These are phyloP conservation scores for Sarcophaga subvicina DNA, from an alignment of 2,888 invertebrate genomes.

Conservation along the genomic window DNA sequence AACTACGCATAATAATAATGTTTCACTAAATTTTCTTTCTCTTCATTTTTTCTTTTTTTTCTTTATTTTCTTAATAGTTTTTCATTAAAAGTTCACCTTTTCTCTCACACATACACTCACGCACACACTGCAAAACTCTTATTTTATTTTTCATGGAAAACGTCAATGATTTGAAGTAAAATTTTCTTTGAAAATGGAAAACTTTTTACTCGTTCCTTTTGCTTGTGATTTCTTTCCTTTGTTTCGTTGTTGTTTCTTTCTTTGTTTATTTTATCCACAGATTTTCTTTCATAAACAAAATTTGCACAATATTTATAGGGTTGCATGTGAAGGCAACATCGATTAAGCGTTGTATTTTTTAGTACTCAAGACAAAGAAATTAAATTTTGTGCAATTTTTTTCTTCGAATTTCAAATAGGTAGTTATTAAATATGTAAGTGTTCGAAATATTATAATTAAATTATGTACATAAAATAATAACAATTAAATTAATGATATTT, in stretches of 20 bases:
- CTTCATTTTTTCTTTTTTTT: conserved; percentile 49
- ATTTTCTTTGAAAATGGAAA: conserved; percentile 75
- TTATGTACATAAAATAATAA: too few relatives aligned
- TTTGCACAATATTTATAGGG: conserved; percentile 59
- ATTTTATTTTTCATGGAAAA: conserved; percentile 59
- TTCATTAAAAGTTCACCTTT: conserved; percentile 64
- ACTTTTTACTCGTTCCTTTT: conserved; percentile 70
- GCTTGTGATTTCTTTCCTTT: conserved; percentile 60
- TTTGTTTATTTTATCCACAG: conserved; percentile 54
- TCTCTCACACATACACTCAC: conserved; percentile 30
- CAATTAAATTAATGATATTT: too few relatives aligned
- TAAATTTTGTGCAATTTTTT: not conserved
- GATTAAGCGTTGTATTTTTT: conserved; percentile 38
- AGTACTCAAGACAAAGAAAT: conserved; percentile 6
- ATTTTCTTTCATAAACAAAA: conserved; percentile 61
- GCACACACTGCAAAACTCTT: conserved; percentile 62
- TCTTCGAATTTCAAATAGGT: not conserved
- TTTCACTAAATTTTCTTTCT: conserved; percentile 62
- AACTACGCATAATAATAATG: conserved; percentile 62
- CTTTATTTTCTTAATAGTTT: conserved; percentile 51
- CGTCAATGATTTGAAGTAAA: conserved; percentile 65
- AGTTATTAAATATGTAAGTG: not conserved
- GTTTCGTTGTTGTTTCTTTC: conserved; percentile 40
- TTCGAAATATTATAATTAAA: not conserved
- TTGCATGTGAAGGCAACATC: conserved; percentile 16